These are phyloP conservation scores for Rhadina sibilatrix DNA, from an alignment of 2,113 vertebrate species.

Conservation along the genomic window DNA sequence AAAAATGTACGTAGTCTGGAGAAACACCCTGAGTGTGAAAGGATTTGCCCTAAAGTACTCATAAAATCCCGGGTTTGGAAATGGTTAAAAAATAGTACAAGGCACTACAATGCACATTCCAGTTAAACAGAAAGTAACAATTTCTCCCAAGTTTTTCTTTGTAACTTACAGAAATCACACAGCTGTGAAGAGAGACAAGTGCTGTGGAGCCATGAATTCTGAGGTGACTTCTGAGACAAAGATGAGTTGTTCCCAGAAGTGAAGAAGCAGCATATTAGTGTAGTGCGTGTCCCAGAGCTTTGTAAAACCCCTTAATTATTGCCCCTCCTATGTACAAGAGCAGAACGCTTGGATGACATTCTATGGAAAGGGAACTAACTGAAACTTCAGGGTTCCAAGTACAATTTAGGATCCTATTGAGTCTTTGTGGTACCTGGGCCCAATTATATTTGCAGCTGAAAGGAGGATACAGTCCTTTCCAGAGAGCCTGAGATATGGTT, in stretches of 20 bases:
- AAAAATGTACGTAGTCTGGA: not conserved
- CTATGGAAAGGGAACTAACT: not conserved
- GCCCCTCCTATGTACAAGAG: not conserved
- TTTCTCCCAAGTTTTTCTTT: not conserved
- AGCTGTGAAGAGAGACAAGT: not conserved
- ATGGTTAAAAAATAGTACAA: not conserved
- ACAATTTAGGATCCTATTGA: conserved; percentile 32
- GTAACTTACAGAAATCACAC: not conserved
- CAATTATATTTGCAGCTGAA: conserved; percentile 43
- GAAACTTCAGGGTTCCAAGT: conserved; percentile 29
- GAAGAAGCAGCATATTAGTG: not conserved
- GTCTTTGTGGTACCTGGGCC: conserved; percentile 30
- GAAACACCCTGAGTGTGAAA: not conserved
- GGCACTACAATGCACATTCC: not conserved
- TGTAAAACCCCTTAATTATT: conserved; percentile 10
- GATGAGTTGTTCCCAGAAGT: not conserved
- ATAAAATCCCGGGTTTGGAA: not conserved
- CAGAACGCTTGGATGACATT: not conserved
- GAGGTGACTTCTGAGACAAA: not conserved
- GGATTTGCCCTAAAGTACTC: not conserved
- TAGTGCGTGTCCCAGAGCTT: not conserved
- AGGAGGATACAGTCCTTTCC: not conserved
- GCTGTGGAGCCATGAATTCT: not conserved
- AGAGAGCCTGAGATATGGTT: not conserved
- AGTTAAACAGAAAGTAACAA: not conserved